Evolutionary conservation across 2,113 vertebrate genomes (phyloP).

Genomic region (Plectropomus leopardus): DNA sequence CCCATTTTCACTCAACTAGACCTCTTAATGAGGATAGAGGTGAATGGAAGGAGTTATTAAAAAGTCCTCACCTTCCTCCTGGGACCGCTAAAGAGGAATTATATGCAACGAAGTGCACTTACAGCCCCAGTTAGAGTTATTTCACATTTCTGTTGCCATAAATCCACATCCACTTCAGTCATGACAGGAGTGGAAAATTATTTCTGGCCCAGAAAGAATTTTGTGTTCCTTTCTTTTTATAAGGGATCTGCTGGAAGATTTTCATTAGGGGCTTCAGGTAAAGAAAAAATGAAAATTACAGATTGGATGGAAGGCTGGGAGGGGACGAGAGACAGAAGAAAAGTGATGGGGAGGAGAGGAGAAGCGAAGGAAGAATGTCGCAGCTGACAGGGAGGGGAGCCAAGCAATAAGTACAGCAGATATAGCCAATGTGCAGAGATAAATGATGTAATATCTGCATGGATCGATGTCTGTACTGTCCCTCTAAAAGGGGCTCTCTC

Average conservation of each 20-base stretch:
- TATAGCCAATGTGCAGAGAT: conserved; percentile 71
- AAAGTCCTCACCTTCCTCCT: conserved; percentile 79
- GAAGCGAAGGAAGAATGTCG: conserved; percentile 43
- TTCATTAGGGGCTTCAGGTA: conserved; percentile 56
- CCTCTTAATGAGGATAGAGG: conserved; percentile 80
- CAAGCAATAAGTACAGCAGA: conserved; percentile 73
- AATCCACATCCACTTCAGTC: conserved; percentile 65
- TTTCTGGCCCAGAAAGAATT: conserved; percentile 53
- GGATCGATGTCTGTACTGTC: conserved; percentile 76
- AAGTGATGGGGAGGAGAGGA: conserved; percentile 54
- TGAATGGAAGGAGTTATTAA: conserved; percentile 83
- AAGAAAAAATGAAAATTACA: conserved; percentile 47
- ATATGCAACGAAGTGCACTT: conserved; percentile 81
- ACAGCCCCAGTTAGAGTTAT: conserved; percentile 68
- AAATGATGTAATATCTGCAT: conserved; percentile 81
- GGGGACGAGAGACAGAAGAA: conserved; percentile 32
- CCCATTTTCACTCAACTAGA: conserved; percentile 69
- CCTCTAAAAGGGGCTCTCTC: conserved; percentile 65
- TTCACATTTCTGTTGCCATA: conserved; percentile 74
- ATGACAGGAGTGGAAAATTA: conserved; percentile 58
- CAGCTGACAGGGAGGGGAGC: conserved; percentile 70
- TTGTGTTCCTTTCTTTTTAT: conserved; percentile 38
- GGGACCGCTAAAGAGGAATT: conserved; percentile 77
- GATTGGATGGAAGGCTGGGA: conserved; percentile 36
- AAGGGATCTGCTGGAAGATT: conserved; percentile 51